Evolutionary conservation across 1,140 invertebrate species (phyloP).

Genomic region (Chelonus insularis): DNA sequence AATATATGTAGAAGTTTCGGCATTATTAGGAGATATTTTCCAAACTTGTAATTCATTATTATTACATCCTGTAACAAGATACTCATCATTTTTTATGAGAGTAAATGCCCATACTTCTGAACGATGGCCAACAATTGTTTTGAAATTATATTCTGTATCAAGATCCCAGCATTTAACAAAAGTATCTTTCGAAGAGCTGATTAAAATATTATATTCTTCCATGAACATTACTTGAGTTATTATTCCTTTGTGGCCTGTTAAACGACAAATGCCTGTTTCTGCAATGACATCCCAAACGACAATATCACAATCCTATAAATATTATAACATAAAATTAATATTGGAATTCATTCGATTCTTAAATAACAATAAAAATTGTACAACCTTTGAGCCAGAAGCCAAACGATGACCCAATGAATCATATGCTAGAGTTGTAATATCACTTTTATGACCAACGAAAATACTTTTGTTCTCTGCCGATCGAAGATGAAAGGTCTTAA

Average conservation of each 20-base stretch:
- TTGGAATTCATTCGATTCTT: too few species aligned
- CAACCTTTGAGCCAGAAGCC: constrained; percentile 84
- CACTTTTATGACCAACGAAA: constrained; percentile 87
- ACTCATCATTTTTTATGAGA: constrained; percentile 76
- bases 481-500: constrained; percentile 79
- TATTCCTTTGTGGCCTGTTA: constrained; percentile 90
- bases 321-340: constrained; percentile 8
- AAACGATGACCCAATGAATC: constrained; percentile 79
- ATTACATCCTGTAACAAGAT: constrained; percentile 83
- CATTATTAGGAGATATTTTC: constrained; percentile 60
- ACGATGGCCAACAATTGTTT: constrained; percentile 82
- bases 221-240: constrained; percentile 90
- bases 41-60: constrained; percentile 86
- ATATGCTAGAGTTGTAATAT: constrained; percentile 81
- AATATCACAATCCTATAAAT: constrained; percentile 82
- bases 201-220: constrained; percentile 73
- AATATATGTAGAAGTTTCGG: constrained; percentile 56
- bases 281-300: constrained; percentile 94
- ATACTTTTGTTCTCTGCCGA: constrained; percentile 73
- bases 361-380: constrained; percentile 29
- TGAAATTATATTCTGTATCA: constrained; percentile 92
- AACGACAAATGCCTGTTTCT: constrained; percentile 83
- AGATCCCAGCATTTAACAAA: constrained; percentile 98
- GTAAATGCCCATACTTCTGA: constrained; percentile 84
- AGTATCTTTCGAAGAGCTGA: constrained; percentile 92